Evolutionary conservation across 2,797 vertebrate genomes (phyloP).

Genomic region (Rhinophrynus dorsalis): DNA sequence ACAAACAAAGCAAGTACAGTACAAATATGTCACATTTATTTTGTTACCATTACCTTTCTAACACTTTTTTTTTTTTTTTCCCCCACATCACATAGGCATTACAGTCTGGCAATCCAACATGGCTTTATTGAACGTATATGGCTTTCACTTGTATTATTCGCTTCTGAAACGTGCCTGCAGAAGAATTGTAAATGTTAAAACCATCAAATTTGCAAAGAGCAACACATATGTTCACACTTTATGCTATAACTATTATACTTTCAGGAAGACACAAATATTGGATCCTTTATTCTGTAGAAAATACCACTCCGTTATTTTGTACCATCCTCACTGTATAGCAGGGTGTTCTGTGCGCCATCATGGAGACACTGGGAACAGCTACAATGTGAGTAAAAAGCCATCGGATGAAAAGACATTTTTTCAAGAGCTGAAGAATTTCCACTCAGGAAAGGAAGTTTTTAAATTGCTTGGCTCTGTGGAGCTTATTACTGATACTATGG

Average conservation of each 20-base stretch:
- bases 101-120: slow-evolving; percentile 43
- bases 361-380: slow-evolving; percentile 49
- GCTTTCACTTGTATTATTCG: slow-evolving; percentile 47
- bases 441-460: slow-evolving; percentile 72
- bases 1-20: no score
- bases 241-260: background rate
- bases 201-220: background rate
- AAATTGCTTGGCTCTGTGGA: slow-evolving; percentile 65
- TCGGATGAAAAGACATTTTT: slow-evolving; percentile 65
- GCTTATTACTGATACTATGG: slow-evolving; percentile 71
- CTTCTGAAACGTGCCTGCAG: slow-evolving; percentile 31
- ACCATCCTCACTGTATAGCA: slow-evolving; percentile 54
- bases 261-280: background rate
- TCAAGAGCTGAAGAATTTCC: slow-evolving; percentile 60
- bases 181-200: slow-evolving; percentile 50
- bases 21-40: no score
- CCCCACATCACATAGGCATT: background rate
- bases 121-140: slow-evolving; percentile 58
- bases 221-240: background rate
- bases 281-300: slow-evolving; percentile 37
- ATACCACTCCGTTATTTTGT: slow-evolving; percentile 57
- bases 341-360: slow-evolving; percentile 61
- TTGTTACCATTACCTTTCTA: no score
- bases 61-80: background rate
- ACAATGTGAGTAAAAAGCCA: slow-evolving; percentile 56